Evolutionary conservation across 2,113 vertebrate species (phyloP).

Genomic region (Struthidea cinerea): DNA sequence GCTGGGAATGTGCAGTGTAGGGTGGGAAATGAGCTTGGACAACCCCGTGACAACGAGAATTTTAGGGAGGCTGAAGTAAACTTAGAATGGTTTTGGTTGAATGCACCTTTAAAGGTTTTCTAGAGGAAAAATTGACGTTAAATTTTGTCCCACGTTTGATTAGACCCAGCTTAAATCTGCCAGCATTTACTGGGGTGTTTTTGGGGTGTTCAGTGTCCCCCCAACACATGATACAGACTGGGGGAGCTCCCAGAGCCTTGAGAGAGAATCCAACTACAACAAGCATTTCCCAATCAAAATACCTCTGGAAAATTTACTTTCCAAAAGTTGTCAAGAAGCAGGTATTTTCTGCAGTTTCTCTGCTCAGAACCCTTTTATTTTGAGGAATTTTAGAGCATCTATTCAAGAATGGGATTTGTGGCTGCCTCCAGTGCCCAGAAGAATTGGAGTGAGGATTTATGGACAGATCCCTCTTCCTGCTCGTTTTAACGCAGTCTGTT

Average conservation of each 20-base stretch:
- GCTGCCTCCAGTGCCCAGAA: background rate
- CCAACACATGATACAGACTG: rapidly evolving
- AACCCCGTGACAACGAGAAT: rapidly evolving
- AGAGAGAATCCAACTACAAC: background rate
- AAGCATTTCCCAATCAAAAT: background rate
- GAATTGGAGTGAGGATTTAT: background rate
- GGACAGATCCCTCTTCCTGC: background rate
- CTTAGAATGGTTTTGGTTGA: background rate
- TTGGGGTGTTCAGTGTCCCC: background rate
- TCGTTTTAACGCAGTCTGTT: background rate
- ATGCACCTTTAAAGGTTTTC: background rate
- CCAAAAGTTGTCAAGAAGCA: background rate
- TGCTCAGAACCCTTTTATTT: background rate
- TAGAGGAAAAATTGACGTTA: background rate
- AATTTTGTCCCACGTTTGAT: background rate
- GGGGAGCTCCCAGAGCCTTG: background rate
- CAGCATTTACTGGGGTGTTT: rapidly evolving
- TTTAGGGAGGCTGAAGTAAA: background rate
- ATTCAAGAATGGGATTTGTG: background rate
- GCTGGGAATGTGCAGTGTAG: rapidly evolving
- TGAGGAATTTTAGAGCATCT: background rate
- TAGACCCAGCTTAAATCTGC: rapidly evolving
- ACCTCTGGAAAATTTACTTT: background rate
- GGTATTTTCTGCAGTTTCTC: background rate
- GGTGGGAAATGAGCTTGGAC: rapidly evolving